Evolutionary conservation across 2,888 invertebrate genomes (phyloP), one percentile per base, ranked within the genome.

Genomic region (Hermaeophaga mercurialis): DNA sequence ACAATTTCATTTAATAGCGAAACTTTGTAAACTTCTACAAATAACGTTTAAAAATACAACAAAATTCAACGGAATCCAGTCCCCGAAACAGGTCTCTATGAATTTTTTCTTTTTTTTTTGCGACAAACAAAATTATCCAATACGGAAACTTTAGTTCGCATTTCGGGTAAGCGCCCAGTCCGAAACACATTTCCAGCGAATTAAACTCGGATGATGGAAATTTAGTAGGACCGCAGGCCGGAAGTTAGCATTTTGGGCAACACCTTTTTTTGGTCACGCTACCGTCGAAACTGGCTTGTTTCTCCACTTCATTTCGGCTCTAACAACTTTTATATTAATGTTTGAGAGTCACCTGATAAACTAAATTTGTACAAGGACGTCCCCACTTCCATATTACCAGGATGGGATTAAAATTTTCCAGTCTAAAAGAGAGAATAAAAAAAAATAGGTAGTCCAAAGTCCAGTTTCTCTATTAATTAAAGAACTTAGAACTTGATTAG

Each of bases 151-250:
- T 57, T 39, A 12, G 45, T 57, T 45, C 31, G 46, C 36, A 43
- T 47, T 54, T 54, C 34, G 43, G 19, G 18, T 18, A 18, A 43
- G 34, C 12, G 57, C 22, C 57, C 19, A 34, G 39, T 22, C 49
- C 38, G 48, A 41, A 57, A 50, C 50, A 57, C 53, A 52, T 61
- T 61, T 47, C 46, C 50, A 55, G 22, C 57, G 57, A 58, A 58
- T 57, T 61, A 53, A 52, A 58, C 55, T 50, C 39, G 41, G 57
- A 61, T 58, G 56, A 59, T 59, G 56, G 52, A 56, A 59, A 56
- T 59, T 59, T 59, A 59, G 53, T 53, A 18, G 44, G 48, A 48
- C 36, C 47, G 43, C 48, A 17, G 36, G 36, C 45, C 24, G 45
- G 26, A 39, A 50, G 56, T 31, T 38, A 12, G 19, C 31, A 15